These are phyloP conservation scores for Hymenopus coronatus DNA, from an alignment of 2,888 invertebrate genomes.

Conservation along the genomic window DNA sequence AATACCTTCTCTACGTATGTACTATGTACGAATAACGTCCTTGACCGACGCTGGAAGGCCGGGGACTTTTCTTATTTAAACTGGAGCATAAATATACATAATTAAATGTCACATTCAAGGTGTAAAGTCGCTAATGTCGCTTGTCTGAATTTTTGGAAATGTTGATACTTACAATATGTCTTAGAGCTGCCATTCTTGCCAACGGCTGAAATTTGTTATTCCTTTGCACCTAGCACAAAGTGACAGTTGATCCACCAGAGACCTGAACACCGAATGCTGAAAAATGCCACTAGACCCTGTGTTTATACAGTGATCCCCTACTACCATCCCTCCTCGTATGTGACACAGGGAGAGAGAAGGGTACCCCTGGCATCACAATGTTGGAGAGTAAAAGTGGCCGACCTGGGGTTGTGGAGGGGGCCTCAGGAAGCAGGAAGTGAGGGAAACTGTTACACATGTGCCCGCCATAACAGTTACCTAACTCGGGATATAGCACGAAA, in stretches of 20 bases:
- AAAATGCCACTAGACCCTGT: background rate
- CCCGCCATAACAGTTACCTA: background rate
- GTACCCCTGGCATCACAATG: background rate
- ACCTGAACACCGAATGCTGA: background rate
- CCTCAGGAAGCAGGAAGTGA: background rate
- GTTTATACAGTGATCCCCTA: background rate
- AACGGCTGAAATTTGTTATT: background rate
- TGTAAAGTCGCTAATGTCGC: background rate
- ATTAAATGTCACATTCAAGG: too few species aligned
- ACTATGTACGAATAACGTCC: too few species aligned
- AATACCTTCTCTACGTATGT: too few species aligned
- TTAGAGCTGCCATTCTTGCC: slow-evolving; percentile 13
- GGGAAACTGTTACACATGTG: background rate
- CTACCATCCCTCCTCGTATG: background rate
- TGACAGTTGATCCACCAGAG: background rate
- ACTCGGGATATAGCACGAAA: background rate
- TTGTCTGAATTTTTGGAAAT: background rate
- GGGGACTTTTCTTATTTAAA: too few species aligned
- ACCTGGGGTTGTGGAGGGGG: background rate
- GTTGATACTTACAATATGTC: slow-evolving; percentile 8
- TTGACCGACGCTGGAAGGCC: too few species aligned
- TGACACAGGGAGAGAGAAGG: background rate
- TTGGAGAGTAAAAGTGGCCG: background rate
- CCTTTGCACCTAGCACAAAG: background rate
- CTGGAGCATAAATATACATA: too few species aligned